Conservation (phyloP, 2,113 vertebrate species). For the Pteropus alecto region DNA sequence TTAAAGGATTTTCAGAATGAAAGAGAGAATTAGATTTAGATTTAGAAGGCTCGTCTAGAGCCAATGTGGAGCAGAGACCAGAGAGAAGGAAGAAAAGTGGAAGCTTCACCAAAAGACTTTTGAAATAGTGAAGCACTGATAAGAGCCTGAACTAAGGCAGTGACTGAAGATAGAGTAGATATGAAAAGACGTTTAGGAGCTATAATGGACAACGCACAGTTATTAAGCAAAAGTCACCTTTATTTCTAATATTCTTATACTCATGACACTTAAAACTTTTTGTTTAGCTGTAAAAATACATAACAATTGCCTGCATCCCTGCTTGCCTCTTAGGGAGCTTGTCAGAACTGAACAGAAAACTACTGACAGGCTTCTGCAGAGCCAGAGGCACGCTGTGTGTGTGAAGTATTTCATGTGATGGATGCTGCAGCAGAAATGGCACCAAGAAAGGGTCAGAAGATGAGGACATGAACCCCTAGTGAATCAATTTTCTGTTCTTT, state of each 20-base stretch:
- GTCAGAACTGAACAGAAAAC: neutral
- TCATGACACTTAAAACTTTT: neutral
- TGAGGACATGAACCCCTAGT: neutral
- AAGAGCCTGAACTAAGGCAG: neutral
- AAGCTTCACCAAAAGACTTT: neutral
- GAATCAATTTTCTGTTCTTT: neutral
- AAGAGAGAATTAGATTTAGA: neutral
- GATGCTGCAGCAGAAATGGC: neutral
- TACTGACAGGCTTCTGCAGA: neutral
- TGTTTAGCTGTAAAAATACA: neutral
- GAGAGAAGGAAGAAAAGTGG: neutral
- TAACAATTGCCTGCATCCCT: neutral
- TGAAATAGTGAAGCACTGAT: neutral
- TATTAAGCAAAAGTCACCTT: neutral
- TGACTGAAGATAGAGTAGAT: neutral
- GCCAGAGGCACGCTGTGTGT: neutral
- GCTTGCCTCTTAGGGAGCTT: neutral
- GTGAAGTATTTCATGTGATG: neutral
- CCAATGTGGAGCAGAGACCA: neutral
- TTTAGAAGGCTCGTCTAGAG: neutral
- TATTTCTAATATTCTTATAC: neutral
- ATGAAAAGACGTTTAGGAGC: neutral
- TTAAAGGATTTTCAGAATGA: slow-evolving; percentile 2
- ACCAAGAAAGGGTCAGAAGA: neutral
- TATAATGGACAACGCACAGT: neutral